phyloP scores from a whole-genome alignment of 2,888 invertebrate genomes.

The Drosophila prolongata region DNA sequence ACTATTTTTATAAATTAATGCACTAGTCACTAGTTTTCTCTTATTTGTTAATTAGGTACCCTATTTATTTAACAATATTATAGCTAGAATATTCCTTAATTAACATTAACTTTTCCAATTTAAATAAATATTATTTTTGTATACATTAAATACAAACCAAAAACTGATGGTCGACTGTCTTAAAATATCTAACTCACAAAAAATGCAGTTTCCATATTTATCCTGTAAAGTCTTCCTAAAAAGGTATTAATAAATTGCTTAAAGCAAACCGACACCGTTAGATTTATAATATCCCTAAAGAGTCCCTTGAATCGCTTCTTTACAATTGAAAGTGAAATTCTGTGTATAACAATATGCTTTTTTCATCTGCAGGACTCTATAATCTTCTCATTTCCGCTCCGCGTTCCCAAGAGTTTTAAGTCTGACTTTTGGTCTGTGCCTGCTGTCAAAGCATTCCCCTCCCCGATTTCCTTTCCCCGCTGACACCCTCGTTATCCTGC shows the following conservation, averaged over 20 bases:
- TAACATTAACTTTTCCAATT: no score
- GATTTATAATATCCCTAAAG: slow-evolving; percentile 1
- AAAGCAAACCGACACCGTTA: slow-evolving; percentile 8
- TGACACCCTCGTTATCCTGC: slow-evolving; percentile 30
- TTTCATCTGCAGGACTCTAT: slow-evolving; percentile 15
- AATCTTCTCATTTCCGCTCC: slow-evolving; percentile 33
- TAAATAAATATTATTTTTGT: no score
- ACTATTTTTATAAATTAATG: no score
- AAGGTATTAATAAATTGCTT: slow-evolving; percentile 1
- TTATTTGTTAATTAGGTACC: no score
- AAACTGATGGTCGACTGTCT: no score
- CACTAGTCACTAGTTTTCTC: no score
- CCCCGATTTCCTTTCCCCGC: slow-evolving; percentile 1
- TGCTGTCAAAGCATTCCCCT: slow-evolving; percentile 65
- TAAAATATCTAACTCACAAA: no score
- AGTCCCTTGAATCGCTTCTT: slow-evolving; percentile 3
- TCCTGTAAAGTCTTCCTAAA: background rate
- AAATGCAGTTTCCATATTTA: no score
- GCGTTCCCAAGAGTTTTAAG: slow-evolving; percentile 26
- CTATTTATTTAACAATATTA: no score
- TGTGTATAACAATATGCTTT: slow-evolving; percentile 7
- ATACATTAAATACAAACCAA: no score
- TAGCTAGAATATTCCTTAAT: no score
- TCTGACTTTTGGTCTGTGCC: slow-evolving; percentile 51
- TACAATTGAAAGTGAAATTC: slow-evolving; percentile 32